phyloP scores from a whole-genome alignment of 2,888 invertebrate species.

The Lepidochitona cinerea region DNA sequence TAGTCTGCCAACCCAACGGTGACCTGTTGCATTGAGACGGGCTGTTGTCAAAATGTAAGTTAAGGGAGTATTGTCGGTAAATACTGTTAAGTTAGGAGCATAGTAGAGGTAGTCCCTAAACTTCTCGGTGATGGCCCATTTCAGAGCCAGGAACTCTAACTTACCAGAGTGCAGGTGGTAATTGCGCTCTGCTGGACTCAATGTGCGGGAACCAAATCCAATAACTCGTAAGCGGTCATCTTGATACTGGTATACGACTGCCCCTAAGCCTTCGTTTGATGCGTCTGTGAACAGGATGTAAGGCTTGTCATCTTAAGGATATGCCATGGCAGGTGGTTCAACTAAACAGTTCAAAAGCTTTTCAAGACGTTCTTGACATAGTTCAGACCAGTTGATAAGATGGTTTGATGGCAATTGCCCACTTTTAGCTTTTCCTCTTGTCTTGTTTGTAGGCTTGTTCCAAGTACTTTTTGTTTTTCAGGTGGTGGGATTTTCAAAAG shows the following conservation, averaged over 20 bases:
- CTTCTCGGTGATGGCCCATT: conserved; percentile 23
- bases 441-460: background rate
- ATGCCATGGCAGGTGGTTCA: conserved; percentile 22
- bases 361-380: conserved; percentile 17
- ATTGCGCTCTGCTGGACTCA: conserved; percentile 12
- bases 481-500: background rate
- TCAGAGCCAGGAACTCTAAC: conserved; percentile 23
- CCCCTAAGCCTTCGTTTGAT: conserved; percentile 19
- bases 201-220: conserved; percentile 15
- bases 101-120: too few relatives aligned
- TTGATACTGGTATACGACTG: conserved; percentile 28
- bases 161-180: conserved; percentile 15
- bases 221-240: conserved; percentile 15
- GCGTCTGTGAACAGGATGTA: conserved; percentile 27
- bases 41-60: too few relatives aligned
- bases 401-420: background rate
- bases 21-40: too few relatives aligned
- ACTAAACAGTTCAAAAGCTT: conserved; percentile 4
- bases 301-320: conserved; percentile 18
- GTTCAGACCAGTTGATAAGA: background rate
- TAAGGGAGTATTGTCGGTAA: too few relatives aligned
- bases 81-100: too few relatives aligned
- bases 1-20: too few relatives aligned
- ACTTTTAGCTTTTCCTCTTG: conserved; percentile 10
- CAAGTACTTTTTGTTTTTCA: background rate